Base-by-base conservation (phyloP, 1,140 invertebrate species). In the Cyrtorhinus lividipennis region DNA sequence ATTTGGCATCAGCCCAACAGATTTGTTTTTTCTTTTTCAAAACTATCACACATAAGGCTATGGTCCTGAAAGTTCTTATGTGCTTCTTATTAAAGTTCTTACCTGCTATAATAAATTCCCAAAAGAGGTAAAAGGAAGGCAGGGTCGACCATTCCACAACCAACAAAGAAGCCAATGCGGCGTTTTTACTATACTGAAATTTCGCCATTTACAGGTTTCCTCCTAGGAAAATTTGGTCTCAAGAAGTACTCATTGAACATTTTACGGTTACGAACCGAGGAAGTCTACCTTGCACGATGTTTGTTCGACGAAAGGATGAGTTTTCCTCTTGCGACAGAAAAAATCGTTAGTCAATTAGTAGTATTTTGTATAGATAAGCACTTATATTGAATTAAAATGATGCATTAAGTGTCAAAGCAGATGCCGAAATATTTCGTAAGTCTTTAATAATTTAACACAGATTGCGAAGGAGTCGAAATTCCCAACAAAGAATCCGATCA, bases 231-330 rank as follows among this genome's bases (percentile, higher is more conserved):
- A 2, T 59, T 30, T 59, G 58, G 58, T 26, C 24, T 1, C 13
- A 59, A 27, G 26, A 30, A 26, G 27, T 59, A n/a, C 58, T 30
- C n/a, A 59, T 5, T 13, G n/a, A 26, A n/a, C 27, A 59, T n/a
- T 30, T 59, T n/a, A 10, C n/a, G 1, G 22, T 59, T 18, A 59
- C 24, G 1, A 59, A 59, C 24, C 12, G 23, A 30, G 58, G 58
- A 24, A 23, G 2, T 12, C 24, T 30, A 2, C 5, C 58, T 2
- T 59, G 58, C 26, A 59, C 23, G 8, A 13, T 59, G 58, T 53
- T 53, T 20, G 18, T 53, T 53, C 10, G 48, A 53, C 10, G 48
- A 20, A 53, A 53, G 5, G 48, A 53, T 20, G 20, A 53, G 20
- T 53, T 53, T 20, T 10, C 8, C 48, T 5, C 5, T 20, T 53